These are phyloP conservation scores for Melanogrammus aeglefinus DNA, from an alignment of 2,797 vertebrate species.

Conservation along the genomic window DNA sequence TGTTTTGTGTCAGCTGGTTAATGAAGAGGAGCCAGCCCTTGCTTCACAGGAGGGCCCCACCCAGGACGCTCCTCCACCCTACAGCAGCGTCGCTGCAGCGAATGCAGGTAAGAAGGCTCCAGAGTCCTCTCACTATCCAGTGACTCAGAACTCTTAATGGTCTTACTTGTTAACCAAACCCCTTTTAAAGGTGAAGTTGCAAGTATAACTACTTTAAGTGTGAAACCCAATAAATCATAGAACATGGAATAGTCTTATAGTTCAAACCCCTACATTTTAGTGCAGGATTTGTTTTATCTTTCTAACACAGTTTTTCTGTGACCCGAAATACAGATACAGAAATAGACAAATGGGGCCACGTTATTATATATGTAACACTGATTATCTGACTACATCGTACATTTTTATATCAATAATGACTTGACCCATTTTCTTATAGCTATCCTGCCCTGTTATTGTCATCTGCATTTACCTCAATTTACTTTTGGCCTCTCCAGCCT, in stretches of 20 bases:
- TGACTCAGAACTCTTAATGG: not conserved
- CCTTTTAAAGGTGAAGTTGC: not conserved
- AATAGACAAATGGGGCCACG: too few species aligned
- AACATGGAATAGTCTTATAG: not conserved
- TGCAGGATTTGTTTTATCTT: not conserved
- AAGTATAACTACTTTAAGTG: not conserved
- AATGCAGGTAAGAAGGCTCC: conserved; percentile 76
- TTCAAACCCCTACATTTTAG: not conserved
- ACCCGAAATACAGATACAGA: too few species aligned
- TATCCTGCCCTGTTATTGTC: not conserved
- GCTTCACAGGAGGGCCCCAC: conserved; percentile 62
- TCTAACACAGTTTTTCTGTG: too few species aligned
- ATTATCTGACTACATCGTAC: not conserved
- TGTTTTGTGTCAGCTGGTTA: conserved; percentile 81
- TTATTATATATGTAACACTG: not conserved
- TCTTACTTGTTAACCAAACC: not conserved
- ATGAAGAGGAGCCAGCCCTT: conserved; percentile 85
- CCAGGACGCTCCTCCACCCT: conserved; percentile 88
- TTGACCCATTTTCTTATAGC: not conserved
- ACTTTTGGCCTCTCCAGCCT: conserved; percentile 66
- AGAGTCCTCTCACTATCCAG: not conserved
- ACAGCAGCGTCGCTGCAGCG: conserved; percentile 87
- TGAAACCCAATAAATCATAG: too few species aligned
- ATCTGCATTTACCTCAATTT: not conserved
- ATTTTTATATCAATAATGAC: too few species aligned